phyloP scores from a whole-genome alignment of 2,113 vertebrate species.

The Capricornis sumatraensis region DNA sequence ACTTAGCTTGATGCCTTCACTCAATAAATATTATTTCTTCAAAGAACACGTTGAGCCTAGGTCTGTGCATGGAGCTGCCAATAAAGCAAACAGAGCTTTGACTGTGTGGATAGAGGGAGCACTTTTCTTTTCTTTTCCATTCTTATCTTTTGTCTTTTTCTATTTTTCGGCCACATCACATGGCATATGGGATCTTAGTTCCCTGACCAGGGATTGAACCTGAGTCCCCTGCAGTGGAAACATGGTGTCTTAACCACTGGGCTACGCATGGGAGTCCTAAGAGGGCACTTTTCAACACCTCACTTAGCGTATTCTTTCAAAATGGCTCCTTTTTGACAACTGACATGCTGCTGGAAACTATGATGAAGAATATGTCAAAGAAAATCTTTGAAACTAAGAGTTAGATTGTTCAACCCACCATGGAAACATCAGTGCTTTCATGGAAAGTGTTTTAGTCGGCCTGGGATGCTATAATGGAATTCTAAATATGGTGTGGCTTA shows the following conservation, averaged over 20 bases:
- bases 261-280: background rate
- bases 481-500: background rate
- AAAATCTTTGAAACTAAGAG: background rate
- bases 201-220: background rate
- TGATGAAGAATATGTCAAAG: background rate
- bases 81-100: background rate
- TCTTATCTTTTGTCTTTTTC: background rate
- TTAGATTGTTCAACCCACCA: background rate
- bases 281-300: background rate
- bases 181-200: background rate
- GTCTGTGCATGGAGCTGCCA: background rate
- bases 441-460: background rate
- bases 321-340: background rate
- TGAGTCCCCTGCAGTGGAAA: background rate
- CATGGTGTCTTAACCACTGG: background rate
- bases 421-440: background rate
- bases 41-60: background rate
- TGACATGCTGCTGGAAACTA: background rate
- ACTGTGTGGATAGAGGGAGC: background rate
- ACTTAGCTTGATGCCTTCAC: background rate
- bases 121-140: background rate
- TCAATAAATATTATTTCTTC: background rate
- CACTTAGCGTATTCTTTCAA: background rate
- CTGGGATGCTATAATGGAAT: background rate
- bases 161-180: background rate